phyloP scores from a whole-genome alignment of 2,113 vertebrate species.

The Protobothrops flavoviridis region DNA sequence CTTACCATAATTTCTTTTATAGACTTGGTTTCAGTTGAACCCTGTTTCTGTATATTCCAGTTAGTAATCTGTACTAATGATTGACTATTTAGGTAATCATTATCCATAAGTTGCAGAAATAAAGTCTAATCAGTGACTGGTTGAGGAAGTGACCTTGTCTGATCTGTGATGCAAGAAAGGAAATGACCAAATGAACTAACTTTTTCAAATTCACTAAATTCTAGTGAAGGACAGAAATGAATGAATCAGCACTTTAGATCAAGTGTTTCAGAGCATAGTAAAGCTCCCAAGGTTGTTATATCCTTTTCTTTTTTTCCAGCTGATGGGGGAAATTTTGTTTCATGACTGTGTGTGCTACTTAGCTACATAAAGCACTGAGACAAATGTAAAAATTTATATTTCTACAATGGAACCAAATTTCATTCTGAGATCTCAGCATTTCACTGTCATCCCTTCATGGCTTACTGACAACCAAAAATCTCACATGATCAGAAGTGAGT shows the following conservation, averaged over 20 bases:
- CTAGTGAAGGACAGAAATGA: constrained; percentile 11
- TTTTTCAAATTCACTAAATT: constrained; percentile 28
- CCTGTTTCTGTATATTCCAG: constrained; percentile 45
- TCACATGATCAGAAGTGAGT: neutral
- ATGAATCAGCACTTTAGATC: constrained; percentile 23
- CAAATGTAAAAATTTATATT: neutral
- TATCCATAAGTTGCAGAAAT: constrained; percentile 57
- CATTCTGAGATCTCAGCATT: too few species aligned
- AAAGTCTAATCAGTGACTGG: constrained; percentile 55
- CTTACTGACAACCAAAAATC: neutral
- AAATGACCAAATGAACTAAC: constrained; percentile 53
- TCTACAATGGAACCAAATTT: neutral
- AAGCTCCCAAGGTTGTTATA: neutral
- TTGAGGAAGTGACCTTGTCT: constrained; percentile 62
- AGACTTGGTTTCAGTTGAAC: constrained; percentile 44
- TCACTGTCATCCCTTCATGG: neutral
- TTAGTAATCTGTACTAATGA: constrained; percentile 59
- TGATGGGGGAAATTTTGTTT: neutral
- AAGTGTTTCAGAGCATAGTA: neutral
- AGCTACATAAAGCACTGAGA: neutral
- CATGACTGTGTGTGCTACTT: neutral
- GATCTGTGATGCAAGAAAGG: constrained; percentile 55
- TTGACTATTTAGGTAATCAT: constrained; percentile 61
- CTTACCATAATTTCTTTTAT: constrained; percentile 31
- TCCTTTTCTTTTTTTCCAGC: neutral